Conservation (phyloP, 2,888 invertebrate species). For the Spilosoma lubricipeda region DNA sequence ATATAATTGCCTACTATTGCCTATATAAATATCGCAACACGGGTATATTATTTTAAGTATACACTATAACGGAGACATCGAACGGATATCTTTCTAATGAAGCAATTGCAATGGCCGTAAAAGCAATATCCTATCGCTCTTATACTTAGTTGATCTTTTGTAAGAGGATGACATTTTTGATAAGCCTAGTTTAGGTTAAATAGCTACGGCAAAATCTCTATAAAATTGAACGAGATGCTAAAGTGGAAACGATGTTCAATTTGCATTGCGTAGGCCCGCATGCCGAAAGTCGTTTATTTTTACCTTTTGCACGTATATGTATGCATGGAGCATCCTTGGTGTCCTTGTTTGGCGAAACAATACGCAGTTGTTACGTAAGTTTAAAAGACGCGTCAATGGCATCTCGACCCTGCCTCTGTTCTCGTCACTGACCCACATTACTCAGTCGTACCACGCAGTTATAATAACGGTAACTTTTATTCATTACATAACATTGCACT, state of each 20-base stretch:
- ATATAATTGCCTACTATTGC: not conserved
- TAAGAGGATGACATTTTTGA: constrained; percentile 11
- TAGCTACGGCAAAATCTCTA: constrained; percentile 7
- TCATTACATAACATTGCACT: constrained; percentile 72
- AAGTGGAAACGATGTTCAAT: constrained; percentile 24
- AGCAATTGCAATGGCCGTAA: constrained; percentile 32
- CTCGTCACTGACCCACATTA: constrained; percentile 85
- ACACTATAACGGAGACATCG: constrained; percentile 1
- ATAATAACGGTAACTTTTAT: constrained; percentile 75
- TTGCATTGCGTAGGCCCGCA: constrained; percentile 38
- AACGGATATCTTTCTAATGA: constrained; percentile 31
- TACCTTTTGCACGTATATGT: constrained; percentile 46
- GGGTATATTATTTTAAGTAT: no score
- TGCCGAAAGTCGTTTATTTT: constrained; percentile 48
- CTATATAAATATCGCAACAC: constrained; percentile 1
- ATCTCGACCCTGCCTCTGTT: constrained; percentile 83
- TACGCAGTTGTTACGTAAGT: constrained; percentile 74
- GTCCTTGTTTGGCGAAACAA: constrained; percentile 76
- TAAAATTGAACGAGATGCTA: constrained; percentile 17
- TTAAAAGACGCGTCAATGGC: constrained; percentile 79
- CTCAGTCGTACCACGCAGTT: constrained; percentile 74
- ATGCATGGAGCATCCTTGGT: constrained; percentile 59
- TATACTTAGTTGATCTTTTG: constrained; percentile 32
- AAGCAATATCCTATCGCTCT: constrained; percentile 30
- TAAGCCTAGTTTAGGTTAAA: constrained; percentile 16